Evolutionary conservation across 2,113 vertebrate genomes (phyloP), one percentile per base, ranked within the genome.

Genomic region (Ptilorrhoa leucosticta): DNA sequence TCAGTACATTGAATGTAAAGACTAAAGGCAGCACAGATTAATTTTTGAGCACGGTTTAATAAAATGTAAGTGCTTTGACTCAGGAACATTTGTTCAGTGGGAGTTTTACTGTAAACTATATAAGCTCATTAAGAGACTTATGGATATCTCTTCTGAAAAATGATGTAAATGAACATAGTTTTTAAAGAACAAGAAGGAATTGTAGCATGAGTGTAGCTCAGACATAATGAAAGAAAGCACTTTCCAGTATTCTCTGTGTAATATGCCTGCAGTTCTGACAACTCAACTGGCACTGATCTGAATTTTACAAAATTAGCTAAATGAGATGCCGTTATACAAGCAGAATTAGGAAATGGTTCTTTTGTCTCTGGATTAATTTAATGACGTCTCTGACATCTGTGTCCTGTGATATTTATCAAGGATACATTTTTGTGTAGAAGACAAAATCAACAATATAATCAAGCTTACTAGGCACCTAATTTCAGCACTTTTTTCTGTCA

Each of bases 261-360:
- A 70, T 60, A 61, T 28, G 56, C 28, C 51, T 51, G 31, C 51
- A 68, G 22, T 94, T 92, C 83, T 92, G 48, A 89, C 42, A 84
- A 73, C 30, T 88, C 70, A 87, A 5, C 81, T 73, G 85, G 45
- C 51, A 71, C 66, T 83, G 47, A 82, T 60, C 56, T 85, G 54
- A 85, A 64, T 88, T 92, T 88, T 92, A 77, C 65, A 63, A 77
- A 94, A 75, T 71, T 31, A 92, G 61, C 54, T 94, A 78, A 95
- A 89, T 40, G 40, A 83, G 64, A 89, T 78, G 26, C 31, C 1
- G 6, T 88, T 94, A 44, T 50, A 37, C 26, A 69, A 45, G 50
- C 51, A 93, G 73, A 84, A 87, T 91, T 69, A 79, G 78, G 68
- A 94, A 89, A 66, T 65, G 37, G 8, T 35, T 82, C 57, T 72